Base-by-base conservation (phyloP, 2,797 vertebrate species). In the Otolemur crassicaudatus region DNA sequence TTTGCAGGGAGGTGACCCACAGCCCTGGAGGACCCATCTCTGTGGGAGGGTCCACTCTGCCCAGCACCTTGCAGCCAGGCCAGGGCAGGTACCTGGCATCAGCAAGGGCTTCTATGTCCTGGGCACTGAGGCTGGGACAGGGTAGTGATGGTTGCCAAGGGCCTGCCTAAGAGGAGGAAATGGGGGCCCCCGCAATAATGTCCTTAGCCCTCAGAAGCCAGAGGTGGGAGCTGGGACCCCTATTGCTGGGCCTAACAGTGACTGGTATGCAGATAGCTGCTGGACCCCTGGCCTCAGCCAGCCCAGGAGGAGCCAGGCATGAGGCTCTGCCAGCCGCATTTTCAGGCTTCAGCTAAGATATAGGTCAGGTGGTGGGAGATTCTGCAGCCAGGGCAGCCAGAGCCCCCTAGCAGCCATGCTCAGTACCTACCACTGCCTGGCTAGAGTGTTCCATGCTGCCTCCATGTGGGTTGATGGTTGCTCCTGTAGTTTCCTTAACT, bases 371-470 rank as follows among this genome's bases (percentile, higher is more conserved):
- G 0, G 43, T 34, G 20, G 13, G 56, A 31, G 29, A 22, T 25
- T 10, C 49, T 9, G 22, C 69, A 73, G 46, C 31, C 0, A 2
- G 27, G 61, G 12, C 29, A 80, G 19, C 53, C 37, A n/a, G 46
- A 22, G 43, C 6, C 17, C 61, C 49, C 53, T 11, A 7, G 19
- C 37, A 22, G 12, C 29, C 31, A 13, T 2, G 0, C 53, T 29
- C 0, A 0, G 3, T 16, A 22, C 10, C 53, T 14, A 11, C 49
- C 25, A 3, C 23, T 23, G 25, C 14, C 22, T 19, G 31, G 65
- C 17, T 0, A 0, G 60, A 0, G 37, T 1, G 4, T 11, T n/a
- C 25, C 0, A 4, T 12, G 29, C 19, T 40, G 37, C 60, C 82
- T 2, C 88, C 16, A 67, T 3, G 16, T 22, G 20, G 56, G 56